Conservation (phyloP, 1,140 invertebrate species). For the Drosophila ironensis region DNA sequence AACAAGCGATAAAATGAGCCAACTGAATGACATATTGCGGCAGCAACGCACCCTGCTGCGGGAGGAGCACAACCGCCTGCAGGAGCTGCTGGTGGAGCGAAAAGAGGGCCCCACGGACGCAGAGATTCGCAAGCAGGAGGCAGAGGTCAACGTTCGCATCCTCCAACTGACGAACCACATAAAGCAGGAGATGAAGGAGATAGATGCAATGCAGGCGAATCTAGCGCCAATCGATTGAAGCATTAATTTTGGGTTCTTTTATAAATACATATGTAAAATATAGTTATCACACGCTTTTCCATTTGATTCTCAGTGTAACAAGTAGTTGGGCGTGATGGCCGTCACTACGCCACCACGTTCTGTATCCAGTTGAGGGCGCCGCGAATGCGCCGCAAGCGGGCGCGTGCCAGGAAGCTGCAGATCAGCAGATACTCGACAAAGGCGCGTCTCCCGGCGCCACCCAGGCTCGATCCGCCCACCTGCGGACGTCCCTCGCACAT, state of each 20-base stretch:
- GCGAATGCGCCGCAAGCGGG: conserved; percentile 85
- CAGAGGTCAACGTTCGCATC: background rate
- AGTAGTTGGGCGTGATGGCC: conserved; percentile 2
- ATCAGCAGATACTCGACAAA: conserved; percentile 89
- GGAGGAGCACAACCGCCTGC: too few relatives aligned
- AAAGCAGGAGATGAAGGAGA: background rate
- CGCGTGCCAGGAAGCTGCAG: conserved; percentile 86
- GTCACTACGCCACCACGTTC: conserved; percentile 45
- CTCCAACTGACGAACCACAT: background rate
- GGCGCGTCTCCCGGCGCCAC: conserved; percentile 83
- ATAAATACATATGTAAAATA: conserved; percentile 64
- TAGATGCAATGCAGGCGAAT: background rate
- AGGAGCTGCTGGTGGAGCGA: too few relatives aligned
- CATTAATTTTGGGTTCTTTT: conserved; percentile 59
- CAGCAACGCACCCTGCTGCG: too few relatives aligned
- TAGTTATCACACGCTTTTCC: conserved; percentile 73
- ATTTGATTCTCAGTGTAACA: conserved; percentile 47
- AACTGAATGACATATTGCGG: too few relatives aligned
- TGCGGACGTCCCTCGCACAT: conserved; percentile 85
- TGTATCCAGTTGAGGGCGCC: conserved; percentile 87
- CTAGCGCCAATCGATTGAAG: background rate
- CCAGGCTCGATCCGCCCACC: conserved; percentile 5
- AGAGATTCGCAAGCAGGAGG: too few relatives aligned
- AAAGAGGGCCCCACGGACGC: too few relatives aligned
- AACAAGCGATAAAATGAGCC: too few relatives aligned